Evolutionary conservation across 2,797 vertebrate genomes (phyloP).

Genomic region (Tokudaia muenninki): DNA sequence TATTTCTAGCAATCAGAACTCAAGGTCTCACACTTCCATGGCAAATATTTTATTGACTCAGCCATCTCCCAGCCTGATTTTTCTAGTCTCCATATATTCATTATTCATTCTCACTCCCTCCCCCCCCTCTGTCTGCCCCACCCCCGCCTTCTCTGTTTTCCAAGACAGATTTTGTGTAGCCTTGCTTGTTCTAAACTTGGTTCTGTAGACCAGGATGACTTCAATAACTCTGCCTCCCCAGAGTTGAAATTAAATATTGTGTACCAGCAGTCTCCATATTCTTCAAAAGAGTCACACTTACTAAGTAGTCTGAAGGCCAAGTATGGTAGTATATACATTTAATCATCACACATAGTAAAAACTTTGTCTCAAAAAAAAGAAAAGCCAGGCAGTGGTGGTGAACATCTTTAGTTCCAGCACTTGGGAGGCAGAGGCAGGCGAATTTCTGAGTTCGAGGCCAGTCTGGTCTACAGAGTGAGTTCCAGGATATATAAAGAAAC

Average conservation of each 20-base stretch:
- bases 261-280: not conserved
- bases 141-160: not conserved
- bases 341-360: not conserved
- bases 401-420: too few species aligned
- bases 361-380: too few species aligned
- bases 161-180: not conserved
- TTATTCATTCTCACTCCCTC: too few species aligned
- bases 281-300: too few species aligned
- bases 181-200: not conserved
- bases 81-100: not conserved
- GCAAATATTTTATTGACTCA: not conserved
- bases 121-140: not conserved
- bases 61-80: not conserved
- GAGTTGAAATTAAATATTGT: not conserved
- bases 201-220: not conserved
- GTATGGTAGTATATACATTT: not conserved
- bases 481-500: too few species aligned
- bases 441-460: too few species aligned
- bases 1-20: not conserved
- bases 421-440: too few species aligned
- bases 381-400: too few species aligned
- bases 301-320: not conserved
- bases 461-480: too few species aligned
- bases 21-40: not conserved
- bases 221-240: not conserved